These are phyloP conservation scores for Choloepus hoffmanni DNA, from an alignment of 2,113 vertebrate genomes.

Conservation along the genomic window DNA sequence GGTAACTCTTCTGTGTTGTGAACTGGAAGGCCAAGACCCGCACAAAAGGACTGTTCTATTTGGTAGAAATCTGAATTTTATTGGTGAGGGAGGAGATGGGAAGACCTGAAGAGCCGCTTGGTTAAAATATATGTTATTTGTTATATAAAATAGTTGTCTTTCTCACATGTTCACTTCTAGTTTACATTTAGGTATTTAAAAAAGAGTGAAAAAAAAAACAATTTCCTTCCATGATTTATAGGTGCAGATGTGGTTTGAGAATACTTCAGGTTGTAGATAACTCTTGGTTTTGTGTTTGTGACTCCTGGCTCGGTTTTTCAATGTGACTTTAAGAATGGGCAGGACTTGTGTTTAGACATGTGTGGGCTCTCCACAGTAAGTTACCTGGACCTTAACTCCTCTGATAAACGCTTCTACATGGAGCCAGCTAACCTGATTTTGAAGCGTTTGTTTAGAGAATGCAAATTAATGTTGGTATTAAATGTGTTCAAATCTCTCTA, in stretches of 20 bases:
- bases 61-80: conserved; percentile 78
- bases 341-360: not conserved
- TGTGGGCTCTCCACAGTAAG: not conserved
- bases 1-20: conserved; percentile 79
- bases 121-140: conserved; percentile 36
- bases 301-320: conserved; percentile 33
- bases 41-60: conserved; percentile 69
- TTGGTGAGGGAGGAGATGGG: conserved; percentile 54
- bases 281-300: conserved; percentile 49
- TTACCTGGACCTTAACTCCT: not conserved
- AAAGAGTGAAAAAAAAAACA: conserved; percentile 15
- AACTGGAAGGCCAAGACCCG: conserved; percentile 81
- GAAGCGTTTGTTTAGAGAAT: conserved; percentile 48
- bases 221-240: conserved; percentile 12
- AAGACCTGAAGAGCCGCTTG: conserved; percentile 5
- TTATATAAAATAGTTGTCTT: conserved; percentile 43
- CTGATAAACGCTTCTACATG: not conserved
- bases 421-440: conserved; percentile 11
- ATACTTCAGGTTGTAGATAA: not conserved
- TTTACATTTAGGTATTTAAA: conserved; percentile 60
- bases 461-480: conserved; percentile 59
- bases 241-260: not conserved
- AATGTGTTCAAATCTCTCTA: not conserved
- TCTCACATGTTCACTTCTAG: not conserved
- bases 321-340: not conserved